phyloP scores from a whole-genome alignment of 2,797 vertebrate species.

The Pachyuromys duprasi region DNA sequence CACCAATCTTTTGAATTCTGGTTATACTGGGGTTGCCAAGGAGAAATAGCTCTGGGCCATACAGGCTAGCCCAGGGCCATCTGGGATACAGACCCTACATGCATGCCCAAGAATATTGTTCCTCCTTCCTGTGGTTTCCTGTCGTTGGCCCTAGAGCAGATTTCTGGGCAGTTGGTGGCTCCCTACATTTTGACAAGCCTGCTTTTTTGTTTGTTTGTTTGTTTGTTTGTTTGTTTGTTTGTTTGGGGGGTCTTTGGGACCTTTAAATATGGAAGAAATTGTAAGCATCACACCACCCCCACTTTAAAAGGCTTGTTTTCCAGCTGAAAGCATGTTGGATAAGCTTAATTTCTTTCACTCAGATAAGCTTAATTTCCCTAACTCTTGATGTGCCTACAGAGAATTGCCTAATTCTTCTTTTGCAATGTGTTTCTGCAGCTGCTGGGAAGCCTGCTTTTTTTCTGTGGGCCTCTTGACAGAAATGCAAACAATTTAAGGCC shows the following conservation, averaged over 20 bases:
- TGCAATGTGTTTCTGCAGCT: slow-evolving; percentile 86
- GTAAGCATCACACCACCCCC: background rate
- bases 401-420: slow-evolving; percentile 85
- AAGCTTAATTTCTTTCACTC: slow-evolving; percentile 80
- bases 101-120: background rate
- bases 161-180: background rate
- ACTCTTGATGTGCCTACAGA: slow-evolving; percentile 79
- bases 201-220: background rate
- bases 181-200: background rate
- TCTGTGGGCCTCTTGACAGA: slow-evolving; percentile 82
- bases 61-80: too few species aligned
- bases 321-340: slow-evolving; percentile 65
- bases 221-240: background rate
- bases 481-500: slow-evolving; percentile 79
- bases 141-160: background rate
- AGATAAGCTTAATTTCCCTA: slow-evolving; percentile 76
- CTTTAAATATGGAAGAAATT: slow-evolving; percentile 40
- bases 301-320: slow-evolving; percentile 65
- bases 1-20: background rate
- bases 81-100: fast-evolving
- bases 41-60: background rate
- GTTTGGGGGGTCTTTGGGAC: background rate
- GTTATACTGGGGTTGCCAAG: fast-evolving
- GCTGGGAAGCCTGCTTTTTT: slow-evolving; percentile 79
- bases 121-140: background rate